Evolutionary conservation across 53 echinoderm and acorn worm genomes (phyloP), one percentile per base, ranked within the genome.

Genomic region (Pentamera pediparva): DNA sequence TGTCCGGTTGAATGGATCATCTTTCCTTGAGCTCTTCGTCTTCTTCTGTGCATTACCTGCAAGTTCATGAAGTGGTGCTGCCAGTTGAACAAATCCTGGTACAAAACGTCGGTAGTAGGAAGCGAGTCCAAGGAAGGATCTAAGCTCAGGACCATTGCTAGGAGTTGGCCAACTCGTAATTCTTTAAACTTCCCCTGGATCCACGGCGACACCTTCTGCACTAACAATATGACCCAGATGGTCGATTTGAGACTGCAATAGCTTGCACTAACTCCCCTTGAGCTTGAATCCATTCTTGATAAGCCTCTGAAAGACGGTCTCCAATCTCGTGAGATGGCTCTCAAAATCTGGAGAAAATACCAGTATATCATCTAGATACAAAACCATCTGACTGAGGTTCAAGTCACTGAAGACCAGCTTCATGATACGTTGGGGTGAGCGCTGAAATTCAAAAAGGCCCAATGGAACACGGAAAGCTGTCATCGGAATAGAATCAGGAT

Each of bases 51-150:
- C n/a, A n/a, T n/a, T n/a, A 10, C 50, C 73, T 11, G 53, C 45
- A 35, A 86, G 26, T 26, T 20, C 19, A 59, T 79, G 74, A 33
- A 79, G 65, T 13, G 85, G 74, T 12, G 72, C 72, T 15, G 79
- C 85, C 11, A 79, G 70, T 13, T 47, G 26, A 11, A 76, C 67
- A 67, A 86, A 86, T 15, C 69, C 73, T 21, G 56, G 37, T 8
- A 75, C 36, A 50, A 86, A 86, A n/a, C 70, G 54, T 35, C 86
- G 59, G 31, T 80, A 86, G 25, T 86, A 86, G 12, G 86, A 86
- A 8, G 80, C 80, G 34, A 86, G 36, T 11, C 86, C 80, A 6
- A 86, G 39, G 25, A 80, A 80, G 4, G 80, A 79, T 15, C 76
- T 24, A 3, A 84, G 39, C 37, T 73, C 73, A 17, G 26, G 39